Evolutionary conservation across 2,113 vertebrate species (phyloP).

Genomic region (Nesogale talazaci): DNA sequence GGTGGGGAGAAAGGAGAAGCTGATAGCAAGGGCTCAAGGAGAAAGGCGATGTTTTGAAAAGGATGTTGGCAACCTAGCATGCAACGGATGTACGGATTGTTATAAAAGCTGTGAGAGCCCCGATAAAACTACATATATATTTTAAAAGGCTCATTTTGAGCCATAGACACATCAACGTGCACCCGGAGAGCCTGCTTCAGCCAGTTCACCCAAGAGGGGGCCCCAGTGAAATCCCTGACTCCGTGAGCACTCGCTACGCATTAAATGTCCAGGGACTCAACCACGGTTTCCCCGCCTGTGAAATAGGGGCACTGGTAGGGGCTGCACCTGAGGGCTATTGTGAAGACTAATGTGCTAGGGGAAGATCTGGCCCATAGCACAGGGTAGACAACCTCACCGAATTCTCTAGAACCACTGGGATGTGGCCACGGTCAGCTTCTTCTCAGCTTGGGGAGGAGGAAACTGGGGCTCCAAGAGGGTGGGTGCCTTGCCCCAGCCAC

Average conservation of each 20-base stretch:
- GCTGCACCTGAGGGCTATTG: rapidly evolving
- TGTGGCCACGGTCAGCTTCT: neutral
- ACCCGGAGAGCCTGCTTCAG: neutral
- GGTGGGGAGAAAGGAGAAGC: too few relatives aligned
- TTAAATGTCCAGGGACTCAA: neutral
- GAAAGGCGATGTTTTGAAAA: too few relatives aligned
- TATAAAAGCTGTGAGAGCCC: too few relatives aligned
- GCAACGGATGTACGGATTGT: too few relatives aligned
- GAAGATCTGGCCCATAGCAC: neutral
- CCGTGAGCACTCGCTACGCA: neutral
- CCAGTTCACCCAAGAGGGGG: neutral
- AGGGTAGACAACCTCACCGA: neutral
- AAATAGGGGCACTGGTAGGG: neutral
- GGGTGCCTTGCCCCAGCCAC: neutral
- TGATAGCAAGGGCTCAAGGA: too few relatives aligned
- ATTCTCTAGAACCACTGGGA: neutral
- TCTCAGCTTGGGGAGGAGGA: conserved; percentile 3
- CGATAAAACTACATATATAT: too few relatives aligned
- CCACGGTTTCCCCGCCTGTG: conserved; percentile 5
- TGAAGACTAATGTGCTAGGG: neutral
- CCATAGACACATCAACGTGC: neutral
- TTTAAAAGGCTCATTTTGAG: neutral
- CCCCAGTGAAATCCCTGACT: neutral
- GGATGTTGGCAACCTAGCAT: too few relatives aligned
- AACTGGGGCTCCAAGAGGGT: neutral